phyloP scores from a whole-genome alignment of 2,113 vertebrate genomes.

The Gavialis gangeticus region DNA sequence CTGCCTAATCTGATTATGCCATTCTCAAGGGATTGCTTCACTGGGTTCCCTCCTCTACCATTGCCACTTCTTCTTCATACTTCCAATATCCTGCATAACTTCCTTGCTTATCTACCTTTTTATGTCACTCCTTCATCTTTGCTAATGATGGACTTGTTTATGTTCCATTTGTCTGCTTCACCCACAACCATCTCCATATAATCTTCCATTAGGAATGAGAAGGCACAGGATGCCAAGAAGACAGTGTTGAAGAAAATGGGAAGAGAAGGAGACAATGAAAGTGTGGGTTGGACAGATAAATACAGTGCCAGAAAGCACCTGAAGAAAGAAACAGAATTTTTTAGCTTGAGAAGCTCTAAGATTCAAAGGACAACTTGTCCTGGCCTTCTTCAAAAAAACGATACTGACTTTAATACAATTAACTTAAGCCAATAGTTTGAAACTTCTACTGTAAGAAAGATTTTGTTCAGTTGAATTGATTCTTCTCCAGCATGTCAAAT shows the following conservation, averaged over 20 bases:
- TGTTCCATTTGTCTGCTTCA: slow-evolving; percentile 5
- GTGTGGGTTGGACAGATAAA: background rate
- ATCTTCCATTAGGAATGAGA: background rate
- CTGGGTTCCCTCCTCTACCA: background rate
- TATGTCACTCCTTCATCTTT: background rate
- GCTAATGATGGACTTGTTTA: background rate
- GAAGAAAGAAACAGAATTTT: background rate
- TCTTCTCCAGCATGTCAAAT: background rate
- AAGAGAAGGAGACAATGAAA: background rate
- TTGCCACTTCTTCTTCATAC: background rate
- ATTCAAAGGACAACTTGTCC: background rate
- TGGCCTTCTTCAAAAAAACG: background rate
- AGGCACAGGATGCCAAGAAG: background rate
- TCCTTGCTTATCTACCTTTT: background rate
- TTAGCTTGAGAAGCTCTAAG: background rate
- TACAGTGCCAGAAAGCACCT: background rate
- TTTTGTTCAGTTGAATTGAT: background rate
- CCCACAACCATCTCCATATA: background rate
- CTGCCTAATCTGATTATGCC: fast-evolving
- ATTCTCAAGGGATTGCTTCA: background rate
- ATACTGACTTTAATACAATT: background rate
- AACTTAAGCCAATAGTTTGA: background rate
- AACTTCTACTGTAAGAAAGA: background rate
- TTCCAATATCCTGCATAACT: background rate
- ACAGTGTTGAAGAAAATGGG: background rate